Evolutionary conservation across 1,140 invertebrate species (phyloP).

Genomic region (Leptopilina clavipes): DNA sequence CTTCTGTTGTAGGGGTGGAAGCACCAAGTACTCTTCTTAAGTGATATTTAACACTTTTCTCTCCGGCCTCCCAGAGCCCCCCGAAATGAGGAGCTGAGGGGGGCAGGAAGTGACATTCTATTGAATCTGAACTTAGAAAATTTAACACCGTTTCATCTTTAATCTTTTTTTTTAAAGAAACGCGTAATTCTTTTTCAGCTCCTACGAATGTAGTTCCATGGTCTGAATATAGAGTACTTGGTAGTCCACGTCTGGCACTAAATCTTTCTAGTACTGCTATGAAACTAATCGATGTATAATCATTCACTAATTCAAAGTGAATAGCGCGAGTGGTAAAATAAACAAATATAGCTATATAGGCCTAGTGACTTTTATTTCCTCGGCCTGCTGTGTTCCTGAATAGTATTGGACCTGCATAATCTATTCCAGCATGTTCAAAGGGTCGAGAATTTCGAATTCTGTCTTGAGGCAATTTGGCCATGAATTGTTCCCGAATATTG

Average conservation of each 20-base stretch:
- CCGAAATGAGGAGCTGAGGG: conserved; percentile 35
- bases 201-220: too few species aligned
- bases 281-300: conserved; percentile 60
- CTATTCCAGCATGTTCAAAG: conserved; percentile 57
- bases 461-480: conserved; percentile 47
- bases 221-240: too few species aligned
- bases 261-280: conserved; percentile 49
- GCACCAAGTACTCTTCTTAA: conserved; percentile 28
- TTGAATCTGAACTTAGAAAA: conserved; percentile 37
- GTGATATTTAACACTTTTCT: conserved; percentile 39
- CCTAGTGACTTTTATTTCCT: conserved; percentile 46
- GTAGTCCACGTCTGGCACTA: too few species aligned
- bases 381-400: conserved; percentile 52
- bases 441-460: conserved; percentile 38
- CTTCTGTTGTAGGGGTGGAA: neutral
- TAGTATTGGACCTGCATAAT: conserved; percentile 64
- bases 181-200: too few species aligned
- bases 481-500: conserved; percentile 37
- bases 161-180: neutral
- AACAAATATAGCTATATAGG: conserved; percentile 55
- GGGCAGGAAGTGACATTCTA: conserved; percentile 40
- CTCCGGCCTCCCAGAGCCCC: conserved; percentile 14
- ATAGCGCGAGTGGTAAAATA: conserved; percentile 58
- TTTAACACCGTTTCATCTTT: neutral
- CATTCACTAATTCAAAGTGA: conserved; percentile 63